Evolutionary conservation across 2,113 vertebrate species (phyloP), one percentile per base, ranked within the genome.

Genomic region (Oncorhynchus clarkii): DNA sequence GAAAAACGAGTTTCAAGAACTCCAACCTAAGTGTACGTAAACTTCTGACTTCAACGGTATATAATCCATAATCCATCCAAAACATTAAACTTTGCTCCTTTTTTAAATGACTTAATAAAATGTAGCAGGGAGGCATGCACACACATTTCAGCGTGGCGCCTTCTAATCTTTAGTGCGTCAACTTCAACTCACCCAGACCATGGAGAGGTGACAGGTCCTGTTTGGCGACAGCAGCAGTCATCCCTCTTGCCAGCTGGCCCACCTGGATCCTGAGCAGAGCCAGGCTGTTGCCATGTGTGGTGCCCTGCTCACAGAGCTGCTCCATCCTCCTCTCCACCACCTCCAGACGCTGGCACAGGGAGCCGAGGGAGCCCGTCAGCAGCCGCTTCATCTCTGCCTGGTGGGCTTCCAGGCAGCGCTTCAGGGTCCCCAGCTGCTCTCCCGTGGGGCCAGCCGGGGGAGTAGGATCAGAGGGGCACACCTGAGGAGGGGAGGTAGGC

Each of bases 311-410:
- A 72, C 80, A 81, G 73, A 86, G 80, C 79, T 78, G 83, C 31
- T 22, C 75, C 76, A 78, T 72, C 78, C 84, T 87, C 83, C 76
- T 89, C 79, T 85, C 80, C 72, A 70, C 70, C 1, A 24, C 76
- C 51, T 83, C 64, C 5, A 71, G 45, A n/a, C n/a, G 73, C 54
- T 78, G 84, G 1, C 79, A n/a, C 20, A 67, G 16, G 8, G 14
- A 24, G 16, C 60, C 57, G 0, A 86, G 78, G 1, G 0, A 34
- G 26, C n/a, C 54, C 0, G 39, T 1, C 54, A 67, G 12, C 16
- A 78, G 70, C 64, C 29, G 68, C 70, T 83, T 86, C 79, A 88
- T 83, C 76, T 88, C 86, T 0, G 51, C 69, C 75, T 88, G 86
- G 71, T 88, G 86, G 71, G 80, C 79, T 4, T 73, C 26, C 12